Evolutionary conservation across 2,888 invertebrate genomes (phyloP).

Genomic region (Celastrina argiolus): DNA sequence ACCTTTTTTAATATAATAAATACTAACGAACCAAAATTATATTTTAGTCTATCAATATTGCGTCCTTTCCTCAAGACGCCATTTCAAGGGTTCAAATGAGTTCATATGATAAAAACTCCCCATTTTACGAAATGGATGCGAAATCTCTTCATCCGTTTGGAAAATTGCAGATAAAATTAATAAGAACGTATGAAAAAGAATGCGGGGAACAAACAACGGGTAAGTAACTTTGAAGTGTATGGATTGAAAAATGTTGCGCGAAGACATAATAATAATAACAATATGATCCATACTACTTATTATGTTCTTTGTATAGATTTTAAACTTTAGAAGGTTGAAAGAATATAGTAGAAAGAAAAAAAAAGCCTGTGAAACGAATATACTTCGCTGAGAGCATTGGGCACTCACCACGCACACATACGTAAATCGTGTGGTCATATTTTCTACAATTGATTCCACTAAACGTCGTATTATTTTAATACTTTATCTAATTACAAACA

Average conservation of each 20-base stretch:
- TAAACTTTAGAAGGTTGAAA: too few relatives aligned
- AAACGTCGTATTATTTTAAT: too few relatives aligned
- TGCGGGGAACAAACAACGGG: constrained; percentile 46
- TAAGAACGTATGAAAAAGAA: constrained; percentile 56
- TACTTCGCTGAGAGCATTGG: too few relatives aligned
- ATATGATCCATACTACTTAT: too few relatives aligned
- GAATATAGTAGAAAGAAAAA: too few relatives aligned
- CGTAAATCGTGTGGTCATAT: too few relatives aligned
- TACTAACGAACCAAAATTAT: not conserved
- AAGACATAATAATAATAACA: too few relatives aligned
- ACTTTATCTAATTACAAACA: not conserved
- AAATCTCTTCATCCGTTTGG: constrained; percentile 66
- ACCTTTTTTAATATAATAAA: too few relatives aligned
- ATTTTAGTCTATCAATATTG: constrained; percentile 56
- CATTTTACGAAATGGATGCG: constrained; percentile 62
- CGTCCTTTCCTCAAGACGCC: constrained; percentile 60
- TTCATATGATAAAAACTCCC: constrained; percentile 63
- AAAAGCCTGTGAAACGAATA: too few relatives aligned
- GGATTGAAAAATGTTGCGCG: not conserved
- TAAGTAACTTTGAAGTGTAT: constrained; percentile 28
- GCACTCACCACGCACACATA: too few relatives aligned
- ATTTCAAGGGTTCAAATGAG: constrained; percentile 60
- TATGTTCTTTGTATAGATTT: too few relatives aligned
- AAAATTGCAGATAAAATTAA: constrained; percentile 53
- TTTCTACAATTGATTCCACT: too few relatives aligned